Conservation (phyloP, 2,113 vertebrate genomes). For the Daphoenositta chrysoptera region DNA sequence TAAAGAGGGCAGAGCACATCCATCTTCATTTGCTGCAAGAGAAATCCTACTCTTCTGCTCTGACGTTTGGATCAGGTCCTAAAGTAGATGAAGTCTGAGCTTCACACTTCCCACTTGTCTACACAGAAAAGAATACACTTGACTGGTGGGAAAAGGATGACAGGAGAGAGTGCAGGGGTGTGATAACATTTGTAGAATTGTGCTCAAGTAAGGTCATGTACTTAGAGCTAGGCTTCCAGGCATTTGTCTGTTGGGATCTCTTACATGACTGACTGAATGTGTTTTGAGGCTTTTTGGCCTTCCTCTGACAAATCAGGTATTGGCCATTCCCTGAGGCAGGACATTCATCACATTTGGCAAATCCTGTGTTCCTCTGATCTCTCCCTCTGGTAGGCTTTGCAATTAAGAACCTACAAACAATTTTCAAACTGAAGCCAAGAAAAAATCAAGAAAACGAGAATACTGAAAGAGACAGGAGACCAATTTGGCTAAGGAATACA, state of each 20-base stretch:
- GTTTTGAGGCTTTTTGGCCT: background rate
- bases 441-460: background rate
- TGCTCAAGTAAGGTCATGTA: background rate
- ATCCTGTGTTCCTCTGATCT: background rate
- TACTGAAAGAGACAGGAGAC: background rate
- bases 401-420: constrained; percentile 21
- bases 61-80: constrained; percentile 13
- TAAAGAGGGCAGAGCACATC: background rate
- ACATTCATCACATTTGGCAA: background rate
- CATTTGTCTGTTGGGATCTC: background rate
- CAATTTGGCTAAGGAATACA: background rate
- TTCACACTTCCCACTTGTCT: constrained; percentile 6
- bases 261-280: background rate
- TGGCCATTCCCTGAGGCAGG: background rate
- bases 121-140: background rate
- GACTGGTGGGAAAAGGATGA: constrained; percentile 2
- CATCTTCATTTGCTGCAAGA: constrained; percentile 4
- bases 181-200: constrained; percentile 2
- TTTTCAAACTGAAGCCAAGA: background rate
- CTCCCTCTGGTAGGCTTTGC: background rate
- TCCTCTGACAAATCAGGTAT: background rate
- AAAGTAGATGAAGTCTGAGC: constrained; percentile 2
- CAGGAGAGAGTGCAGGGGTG: background rate
- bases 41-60: background rate
- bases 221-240: background rate